Conservation (phyloP, 23 tunicate species). For the Halocynthia aurantium region DNA sequence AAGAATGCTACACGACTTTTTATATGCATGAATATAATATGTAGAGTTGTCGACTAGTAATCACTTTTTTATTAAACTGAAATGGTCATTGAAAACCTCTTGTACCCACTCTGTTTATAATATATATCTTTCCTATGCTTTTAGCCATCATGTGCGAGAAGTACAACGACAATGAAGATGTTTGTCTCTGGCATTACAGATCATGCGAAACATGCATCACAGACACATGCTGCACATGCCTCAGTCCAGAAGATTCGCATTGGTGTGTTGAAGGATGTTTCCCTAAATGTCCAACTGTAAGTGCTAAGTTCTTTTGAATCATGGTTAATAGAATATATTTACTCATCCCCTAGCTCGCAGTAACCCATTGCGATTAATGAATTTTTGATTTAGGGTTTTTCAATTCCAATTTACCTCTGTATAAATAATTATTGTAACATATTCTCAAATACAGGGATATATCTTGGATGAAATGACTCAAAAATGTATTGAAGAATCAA, state of each 20-base stretch:
- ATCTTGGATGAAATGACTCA: conserved; percentile 70
- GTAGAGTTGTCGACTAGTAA: too few species aligned
- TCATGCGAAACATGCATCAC: conserved; percentile 56
- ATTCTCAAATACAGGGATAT: conserved; percentile 23
- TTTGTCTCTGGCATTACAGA: conserved; percentile 54
- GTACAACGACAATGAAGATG: conserved; percentile 46
- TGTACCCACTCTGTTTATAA: too few species aligned
- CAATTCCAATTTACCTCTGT: too few species aligned
- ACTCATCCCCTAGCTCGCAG: too few species aligned
- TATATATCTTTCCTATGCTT: not conserved
- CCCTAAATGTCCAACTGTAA: conserved; percentile 54
- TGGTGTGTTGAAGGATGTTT: conserved; percentile 74
- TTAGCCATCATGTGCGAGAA: conserved; percentile 62
- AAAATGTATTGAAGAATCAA: conserved; percentile 23
- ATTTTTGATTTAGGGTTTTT: too few species aligned
- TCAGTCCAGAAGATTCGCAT: conserved; percentile 30
- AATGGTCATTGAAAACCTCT: too few species aligned
- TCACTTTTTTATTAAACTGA: too few species aligned
- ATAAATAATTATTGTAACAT: not conserved
- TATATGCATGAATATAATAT: too few species aligned
- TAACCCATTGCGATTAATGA: too few species aligned
- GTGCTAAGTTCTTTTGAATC: not conserved
- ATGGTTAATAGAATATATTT: not conserved
- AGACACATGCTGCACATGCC: conserved; percentile 59
- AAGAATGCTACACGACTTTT: too few species aligned